A percentile compares a stretch with the other conserved stretches of the same genome.
Evolutionary conservation across 2,113 vertebrate genomes (phyloP).

Genomic region (Clarias batrachus): DNA sequence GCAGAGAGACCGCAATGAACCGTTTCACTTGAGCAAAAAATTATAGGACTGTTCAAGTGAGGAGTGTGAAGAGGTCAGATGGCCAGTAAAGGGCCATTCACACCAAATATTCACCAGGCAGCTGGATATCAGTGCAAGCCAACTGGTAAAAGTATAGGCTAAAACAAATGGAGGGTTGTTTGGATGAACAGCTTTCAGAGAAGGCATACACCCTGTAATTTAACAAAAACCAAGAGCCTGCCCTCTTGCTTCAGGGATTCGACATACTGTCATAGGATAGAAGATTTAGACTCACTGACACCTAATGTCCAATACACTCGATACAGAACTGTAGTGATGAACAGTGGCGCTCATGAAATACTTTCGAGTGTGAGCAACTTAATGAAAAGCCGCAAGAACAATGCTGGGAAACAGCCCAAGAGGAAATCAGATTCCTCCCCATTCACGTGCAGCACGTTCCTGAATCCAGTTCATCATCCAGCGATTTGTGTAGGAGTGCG

Average conservation of each 20-base stretch:
- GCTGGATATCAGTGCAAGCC: background rate
- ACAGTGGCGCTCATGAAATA: too few species aligned
- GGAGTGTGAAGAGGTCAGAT: background rate
- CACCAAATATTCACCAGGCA: background rate
- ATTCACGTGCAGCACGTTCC: too few species aligned
- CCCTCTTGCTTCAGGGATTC: background rate
- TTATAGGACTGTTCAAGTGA: constrained; percentile 18
- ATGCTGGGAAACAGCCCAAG: background rate
- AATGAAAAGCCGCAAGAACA: background rate
- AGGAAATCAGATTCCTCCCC: background rate
- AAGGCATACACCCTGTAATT: background rate
- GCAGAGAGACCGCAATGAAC: constrained; percentile 47
- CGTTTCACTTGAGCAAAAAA: constrained; percentile 19
- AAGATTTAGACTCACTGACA: too few species aligned
- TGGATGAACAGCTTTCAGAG: background rate
- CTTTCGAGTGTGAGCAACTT: background rate
- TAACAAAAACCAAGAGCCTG: background rate
- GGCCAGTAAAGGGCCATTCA: constrained; percentile 4
- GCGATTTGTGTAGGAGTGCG: background rate
- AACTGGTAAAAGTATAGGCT: constrained; percentile 18
- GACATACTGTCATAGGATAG: background rate
- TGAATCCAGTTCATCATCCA: background rate
- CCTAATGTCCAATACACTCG: background rate
- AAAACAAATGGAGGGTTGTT: background rate
- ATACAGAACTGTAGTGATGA: background rate